These are phyloP conservation scores for Percopsis omiscomaycus DNA, from an alignment of 2,797 vertebrate genomes.

Conservation along the genomic window DNA sequence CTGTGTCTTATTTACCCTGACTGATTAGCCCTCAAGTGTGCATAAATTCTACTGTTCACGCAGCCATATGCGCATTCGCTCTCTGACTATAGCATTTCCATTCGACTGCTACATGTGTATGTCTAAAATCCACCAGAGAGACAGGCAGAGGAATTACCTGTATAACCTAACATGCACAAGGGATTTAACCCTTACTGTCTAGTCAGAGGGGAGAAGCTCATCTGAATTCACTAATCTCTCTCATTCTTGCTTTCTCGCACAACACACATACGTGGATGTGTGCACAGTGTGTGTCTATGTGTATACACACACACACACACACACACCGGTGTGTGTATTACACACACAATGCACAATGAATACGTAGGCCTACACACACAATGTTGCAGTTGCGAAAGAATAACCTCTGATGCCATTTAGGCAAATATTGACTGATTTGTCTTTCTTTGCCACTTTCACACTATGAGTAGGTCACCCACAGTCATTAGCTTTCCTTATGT, in stretches of 20 bases:
- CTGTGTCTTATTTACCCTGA: conserved; percentile 47
- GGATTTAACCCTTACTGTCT: conserved; percentile 56
- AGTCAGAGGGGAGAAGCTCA: conserved; percentile 48
- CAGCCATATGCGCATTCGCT: conserved; percentile 24
- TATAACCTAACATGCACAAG: conserved; percentile 41
- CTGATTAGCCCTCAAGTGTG: conserved; percentile 62
- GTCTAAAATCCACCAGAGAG: conserved; percentile 21
- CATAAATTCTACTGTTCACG: conserved; percentile 47
- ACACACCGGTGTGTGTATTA: background rate
- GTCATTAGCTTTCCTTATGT: conserved; percentile 39
- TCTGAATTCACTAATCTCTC: conserved; percentile 52
- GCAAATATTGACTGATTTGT: conserved; percentile 35
- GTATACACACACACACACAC: conserved; percentile 15
- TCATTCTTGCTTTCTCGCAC: conserved; percentile 8
- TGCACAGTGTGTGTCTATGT: background rate
- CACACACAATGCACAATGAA: background rate
- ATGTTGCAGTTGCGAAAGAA: conserved; percentile 37
- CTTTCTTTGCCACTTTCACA: conserved; percentile 20
- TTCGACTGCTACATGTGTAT: conserved; percentile 22
- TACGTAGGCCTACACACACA: conserved; percentile 1
- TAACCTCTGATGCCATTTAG: background rate
- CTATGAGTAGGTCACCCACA: conserved; percentile 47
- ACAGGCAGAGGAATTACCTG: conserved; percentile 18
- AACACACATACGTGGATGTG: background rate
- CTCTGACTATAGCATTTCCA: conserved; percentile 28